These are phyloP conservation scores for Knipowitschia caucasica DNA, from an alignment of 2,797 vertebrate species.

Conservation along the genomic window DNA sequence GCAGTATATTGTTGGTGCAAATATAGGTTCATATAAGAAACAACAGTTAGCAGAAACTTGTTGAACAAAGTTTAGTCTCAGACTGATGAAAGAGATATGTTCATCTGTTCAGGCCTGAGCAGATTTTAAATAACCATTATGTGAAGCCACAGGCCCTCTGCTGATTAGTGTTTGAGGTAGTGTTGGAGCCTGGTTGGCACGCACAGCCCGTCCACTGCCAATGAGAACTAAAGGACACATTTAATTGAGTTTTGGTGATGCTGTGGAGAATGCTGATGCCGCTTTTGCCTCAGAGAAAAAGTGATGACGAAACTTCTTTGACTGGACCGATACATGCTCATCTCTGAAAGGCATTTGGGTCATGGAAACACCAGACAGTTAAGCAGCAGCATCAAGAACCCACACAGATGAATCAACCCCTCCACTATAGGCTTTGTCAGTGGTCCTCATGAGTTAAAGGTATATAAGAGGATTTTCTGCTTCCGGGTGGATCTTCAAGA, in stretches of 20 bases:
- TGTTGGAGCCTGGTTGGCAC: constrained; percentile 22
- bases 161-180: constrained; percentile 15
- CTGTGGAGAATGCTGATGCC: constrained; percentile 40
- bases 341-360: constrained; percentile 16
- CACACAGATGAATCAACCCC: not conserved
- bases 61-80: constrained; percentile 1
- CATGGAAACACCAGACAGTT: not conserved
- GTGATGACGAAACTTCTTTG: constrained; percentile 19
- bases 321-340: constrained; percentile 8
- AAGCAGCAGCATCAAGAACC: not conserved
- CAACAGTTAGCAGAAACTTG: not conserved
- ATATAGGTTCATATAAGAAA: not conserved
- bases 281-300: constrained; percentile 10
- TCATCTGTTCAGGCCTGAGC: not conserved
- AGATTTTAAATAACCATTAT: constrained; percentile 2
- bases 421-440: too few species aligned
- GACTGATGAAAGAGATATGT: not conserved
- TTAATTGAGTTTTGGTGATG: constrained; percentile 43
- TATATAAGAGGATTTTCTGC: too few species aligned
- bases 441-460: too few species aligned
- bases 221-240: constrained; percentile 47
- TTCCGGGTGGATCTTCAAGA: too few species aligned
- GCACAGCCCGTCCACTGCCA: constrained; percentile 30
- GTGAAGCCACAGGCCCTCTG: not conserved
- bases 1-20: not conserved